Evolutionary conservation across 1,140 invertebrate genomes (phyloP), one percentile per base, ranked within the genome.

Genomic region (Leptinotarsa lineolata): DNA sequence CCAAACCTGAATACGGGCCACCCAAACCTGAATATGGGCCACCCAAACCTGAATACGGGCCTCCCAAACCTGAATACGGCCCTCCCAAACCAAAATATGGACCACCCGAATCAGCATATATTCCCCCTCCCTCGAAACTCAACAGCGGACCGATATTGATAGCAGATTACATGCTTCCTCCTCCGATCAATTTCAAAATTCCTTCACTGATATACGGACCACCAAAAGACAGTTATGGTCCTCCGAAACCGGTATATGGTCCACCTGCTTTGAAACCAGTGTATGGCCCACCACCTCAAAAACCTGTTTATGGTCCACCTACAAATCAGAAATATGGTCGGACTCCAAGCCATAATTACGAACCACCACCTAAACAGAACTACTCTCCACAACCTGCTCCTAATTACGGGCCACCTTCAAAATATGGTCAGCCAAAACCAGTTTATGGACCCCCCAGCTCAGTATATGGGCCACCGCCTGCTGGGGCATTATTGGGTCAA

Each of bases 151-250:
- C 61, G 1, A 46, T 71, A 16, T 45, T 71, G 13, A 71, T 71
- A 44, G 60, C 60, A 22, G 71, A 72, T 30, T 72, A 66, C 39
- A 72, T 72, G 64, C 18, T 72, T 1, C 71, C 71, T 4, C 71
- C 71, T 67, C 71, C 71, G 8, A 21, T 72, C 12, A 65, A 67
- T 24, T 72, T 48, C 22, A 65, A 66, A 66, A 54, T 67, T 68
- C 79, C 44, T 81, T 78, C 77, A 76, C 70, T 64, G 77, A 77
- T 48, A 81, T 81, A 73, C 74, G 73, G 20, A 13, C 78, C 67
- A 77, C 81, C 45, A 81, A 78, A 76, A 45, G 39, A 81, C 80
- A 20, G 71, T 54, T 60, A 67, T 21, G 79, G 69, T 30, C 67
- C 48, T 61, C 76, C 72, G 2, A 65, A 48, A 68, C 18, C 70